Conservation (phyloP, 2,888 invertebrate species). For the Eupithecia tripunctaria region DNA sequence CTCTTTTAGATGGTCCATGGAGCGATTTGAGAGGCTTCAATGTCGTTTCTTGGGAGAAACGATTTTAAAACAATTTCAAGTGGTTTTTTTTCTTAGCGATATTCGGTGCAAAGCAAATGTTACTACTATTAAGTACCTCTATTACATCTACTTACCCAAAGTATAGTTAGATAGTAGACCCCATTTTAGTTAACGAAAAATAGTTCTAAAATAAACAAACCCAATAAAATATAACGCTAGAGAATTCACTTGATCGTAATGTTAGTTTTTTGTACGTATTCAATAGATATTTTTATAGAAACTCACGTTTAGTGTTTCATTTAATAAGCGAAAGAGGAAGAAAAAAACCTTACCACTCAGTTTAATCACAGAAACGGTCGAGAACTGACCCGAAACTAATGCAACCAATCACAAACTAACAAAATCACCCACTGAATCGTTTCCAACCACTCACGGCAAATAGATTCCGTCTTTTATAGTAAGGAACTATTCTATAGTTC, state of each 20-base stretch:
- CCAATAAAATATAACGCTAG: not conserved
- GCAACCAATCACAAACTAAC: conserved; percentile 6
- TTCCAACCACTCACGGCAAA: conserved; percentile 58
- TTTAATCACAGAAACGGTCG: not conserved
- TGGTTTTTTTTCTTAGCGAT: not conserved
- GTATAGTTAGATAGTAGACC: too few relatives aligned
- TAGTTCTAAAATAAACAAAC: too few relatives aligned
- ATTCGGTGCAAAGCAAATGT: too few relatives aligned
- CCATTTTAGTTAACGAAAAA: too few relatives aligned
- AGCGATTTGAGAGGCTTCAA: conserved; percentile 14
- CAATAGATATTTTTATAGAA: not conserved
- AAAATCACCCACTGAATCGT: conserved; percentile 43
- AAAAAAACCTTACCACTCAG: not conserved
- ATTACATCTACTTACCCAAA: too few relatives aligned
- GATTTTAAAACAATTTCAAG: conserved; percentile 6
- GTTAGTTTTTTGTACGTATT: not conserved
- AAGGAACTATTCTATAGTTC: not conserved
- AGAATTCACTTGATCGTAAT: not conserved
- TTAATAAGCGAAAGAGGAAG: not conserved
- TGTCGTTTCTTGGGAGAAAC: not conserved
- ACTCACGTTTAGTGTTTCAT: not conserved
- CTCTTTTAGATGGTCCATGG: conserved; percentile 27
- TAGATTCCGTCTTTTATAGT: conserved; percentile 45
- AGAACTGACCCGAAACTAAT: not conserved
- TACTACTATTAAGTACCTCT: too few relatives aligned